These are phyloP conservation scores for Phymorhynchus buccinoides DNA, from an alignment of 1,140 invertebrate genomes.

Conservation along the genomic window DNA sequence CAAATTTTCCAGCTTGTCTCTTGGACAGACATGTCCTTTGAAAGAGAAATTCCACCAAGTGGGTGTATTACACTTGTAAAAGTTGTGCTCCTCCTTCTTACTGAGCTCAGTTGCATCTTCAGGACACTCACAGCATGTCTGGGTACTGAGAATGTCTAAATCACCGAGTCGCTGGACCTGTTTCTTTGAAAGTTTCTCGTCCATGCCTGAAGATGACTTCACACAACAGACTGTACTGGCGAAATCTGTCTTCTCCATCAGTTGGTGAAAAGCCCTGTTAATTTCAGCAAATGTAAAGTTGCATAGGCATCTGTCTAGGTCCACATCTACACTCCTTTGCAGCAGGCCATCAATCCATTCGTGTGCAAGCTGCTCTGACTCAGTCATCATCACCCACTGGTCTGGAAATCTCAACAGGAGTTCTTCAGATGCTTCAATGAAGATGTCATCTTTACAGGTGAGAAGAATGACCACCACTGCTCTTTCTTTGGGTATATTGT, in stretches of 20 bases:
- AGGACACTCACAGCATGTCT: slow-evolving; percentile 38
- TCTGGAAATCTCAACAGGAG: slow-evolving; percentile 52
- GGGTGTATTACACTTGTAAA: slow-evolving; percentile 54
- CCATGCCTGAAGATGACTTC: slow-evolving; percentile 52
- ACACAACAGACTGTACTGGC: slow-evolving; percentile 43
- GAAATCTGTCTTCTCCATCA: slow-evolving; percentile 34
- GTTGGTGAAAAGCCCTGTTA: slow-evolving; percentile 44
- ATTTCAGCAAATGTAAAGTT: slow-evolving; percentile 56
- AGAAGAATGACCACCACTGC: slow-evolving; percentile 56
- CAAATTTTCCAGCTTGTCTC: slow-evolving; percentile 40
- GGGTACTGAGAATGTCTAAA: slow-evolving; percentile 54
- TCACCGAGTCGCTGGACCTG: slow-evolving; percentile 55
- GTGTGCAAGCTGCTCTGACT: slow-evolving; percentile 48
- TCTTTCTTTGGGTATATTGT: slow-evolving; percentile 55
- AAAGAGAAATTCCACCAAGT: slow-evolving; percentile 61
- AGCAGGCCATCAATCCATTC: slow-evolving; percentile 50
- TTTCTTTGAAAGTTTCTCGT: slow-evolving; percentile 50
- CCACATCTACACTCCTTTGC: slow-evolving; percentile 42
- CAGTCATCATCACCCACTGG: slow-evolving; percentile 58
- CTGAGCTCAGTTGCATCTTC: slow-evolving; percentile 12
- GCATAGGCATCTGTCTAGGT: slow-evolving; percentile 44
- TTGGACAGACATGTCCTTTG: slow-evolving; percentile 52
- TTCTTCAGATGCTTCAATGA: slow-evolving; percentile 61
- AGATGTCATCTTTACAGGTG: slow-evolving; percentile 55
- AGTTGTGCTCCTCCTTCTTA: slow-evolving; percentile 47